These are phyloP conservation scores for Mythimna albipuncta DNA, from an alignment of 2,888 invertebrate genomes.

Conservation along the genomic window DNA sequence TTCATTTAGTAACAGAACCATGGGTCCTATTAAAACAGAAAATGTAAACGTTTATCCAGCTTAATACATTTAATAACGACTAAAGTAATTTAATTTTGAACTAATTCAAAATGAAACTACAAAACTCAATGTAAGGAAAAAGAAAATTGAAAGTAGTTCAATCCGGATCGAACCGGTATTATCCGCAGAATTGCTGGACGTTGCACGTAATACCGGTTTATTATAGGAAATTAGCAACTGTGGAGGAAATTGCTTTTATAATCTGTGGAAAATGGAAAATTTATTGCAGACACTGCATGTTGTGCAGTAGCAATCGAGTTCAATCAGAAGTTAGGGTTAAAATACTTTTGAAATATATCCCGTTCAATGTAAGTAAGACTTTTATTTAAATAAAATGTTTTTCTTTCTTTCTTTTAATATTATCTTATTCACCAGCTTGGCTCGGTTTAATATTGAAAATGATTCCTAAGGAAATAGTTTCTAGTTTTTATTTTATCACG, in stretches of 20 bases:
- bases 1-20: background rate
- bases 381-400: too few species aligned
- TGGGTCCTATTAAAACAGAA: background rate
- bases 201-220: slow-evolving; percentile 51
- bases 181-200: slow-evolving; percentile 44
- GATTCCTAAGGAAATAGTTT: too few species aligned
- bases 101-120: slow-evolving; percentile 12
- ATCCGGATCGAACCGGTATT: slow-evolving; percentile 46
- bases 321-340: background rate
- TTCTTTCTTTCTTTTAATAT: too few species aligned
- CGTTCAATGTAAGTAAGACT: background rate
- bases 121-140: slow-evolving; percentile 4
- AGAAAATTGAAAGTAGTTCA: slow-evolving; percentile 58
- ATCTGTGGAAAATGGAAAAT: slow-evolving; percentile 45
- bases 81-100: slow-evolving; percentile 21
- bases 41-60: background rate
- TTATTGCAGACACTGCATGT: slow-evolving; percentile 16
- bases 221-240: slow-evolving; percentile 58
- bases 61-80: background rate
- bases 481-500: too few species aligned
- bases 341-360: background rate
- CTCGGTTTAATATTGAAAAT: too few species aligned
- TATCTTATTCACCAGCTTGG: too few species aligned
- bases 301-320: background rate
- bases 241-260: slow-evolving; percentile 56